phyloP scores from a whole-genome alignment of 2,797 vertebrate genomes.

The Coracias cyanogaster region DNA sequence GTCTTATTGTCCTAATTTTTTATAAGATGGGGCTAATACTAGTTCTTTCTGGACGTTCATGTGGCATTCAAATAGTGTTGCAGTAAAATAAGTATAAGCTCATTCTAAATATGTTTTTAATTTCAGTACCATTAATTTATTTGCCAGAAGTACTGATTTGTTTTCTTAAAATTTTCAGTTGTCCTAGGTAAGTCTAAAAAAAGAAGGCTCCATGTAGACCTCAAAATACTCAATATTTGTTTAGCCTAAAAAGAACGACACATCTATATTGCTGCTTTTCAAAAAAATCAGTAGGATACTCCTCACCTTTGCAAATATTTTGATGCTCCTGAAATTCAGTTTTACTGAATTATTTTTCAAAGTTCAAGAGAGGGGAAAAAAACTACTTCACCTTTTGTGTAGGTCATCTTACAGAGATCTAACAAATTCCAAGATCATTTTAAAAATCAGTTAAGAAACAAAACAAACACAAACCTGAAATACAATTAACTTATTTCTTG shows the following conservation, averaged over 20 bases:
- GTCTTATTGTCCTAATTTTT: background rate
- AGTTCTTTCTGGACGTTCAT: background rate
- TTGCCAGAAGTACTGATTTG: background rate
- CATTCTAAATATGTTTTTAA: background rate
- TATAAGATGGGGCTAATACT: background rate
- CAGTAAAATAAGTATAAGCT: background rate
- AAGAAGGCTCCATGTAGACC: background rate
- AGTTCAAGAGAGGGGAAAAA: background rate
- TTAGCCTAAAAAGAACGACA: background rate
- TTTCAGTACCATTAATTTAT: background rate
- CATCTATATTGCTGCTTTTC: background rate
- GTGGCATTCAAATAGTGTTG: background rate
- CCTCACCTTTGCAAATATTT: background rate
- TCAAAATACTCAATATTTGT: background rate
- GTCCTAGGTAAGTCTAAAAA: background rate
- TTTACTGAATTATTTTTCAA: background rate
- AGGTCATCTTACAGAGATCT: background rate
- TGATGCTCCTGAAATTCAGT: background rate
- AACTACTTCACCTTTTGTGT: background rate
- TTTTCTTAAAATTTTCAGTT: background rate
- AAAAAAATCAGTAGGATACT: background rate
- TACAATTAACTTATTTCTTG: background rate
- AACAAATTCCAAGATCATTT: background rate
- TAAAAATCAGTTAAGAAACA: background rate
- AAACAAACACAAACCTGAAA: background rate